phyloP scores from a whole-genome alignment of 2,888 invertebrate genomes.

The Chloromyia formosa region DNA sequence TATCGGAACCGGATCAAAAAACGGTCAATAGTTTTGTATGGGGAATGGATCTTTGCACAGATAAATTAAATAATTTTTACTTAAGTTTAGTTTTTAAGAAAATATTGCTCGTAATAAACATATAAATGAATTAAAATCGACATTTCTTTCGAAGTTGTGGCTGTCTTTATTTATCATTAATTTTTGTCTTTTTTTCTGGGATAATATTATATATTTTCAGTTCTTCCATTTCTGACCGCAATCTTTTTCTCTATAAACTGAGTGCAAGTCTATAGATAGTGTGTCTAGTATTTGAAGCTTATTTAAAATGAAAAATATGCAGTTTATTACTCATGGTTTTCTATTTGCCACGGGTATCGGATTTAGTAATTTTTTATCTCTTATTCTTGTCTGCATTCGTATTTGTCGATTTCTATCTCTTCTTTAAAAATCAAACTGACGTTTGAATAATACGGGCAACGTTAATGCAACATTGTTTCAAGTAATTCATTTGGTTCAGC shows the following conservation, averaged over 20 bases:
- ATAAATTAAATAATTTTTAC: too few species aligned
- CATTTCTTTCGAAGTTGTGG: slow-evolving; percentile 14
- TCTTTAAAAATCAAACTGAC: too few species aligned
- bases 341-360: slow-evolving; percentile 6
- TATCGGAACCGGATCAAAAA: too few species aligned
- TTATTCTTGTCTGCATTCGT: slow-evolving; percentile 33
- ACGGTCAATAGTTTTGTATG: too few species aligned
- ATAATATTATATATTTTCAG: slow-evolving; percentile 18
- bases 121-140: slow-evolving; percentile 25
- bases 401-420: neutral
- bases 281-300: neutral
- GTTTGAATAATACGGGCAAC: neutral
- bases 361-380: slow-evolving; percentile 35
- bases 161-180: slow-evolving; percentile 18
- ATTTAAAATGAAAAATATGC: neutral
- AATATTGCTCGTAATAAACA: slow-evolving; percentile 35
- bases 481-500: slow-evolving; percentile 21
- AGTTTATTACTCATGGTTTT: slow-evolving; percentile 26
- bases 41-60: too few species aligned
- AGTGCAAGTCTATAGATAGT: slow-evolving; percentile 15
- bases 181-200: slow-evolving; percentile 20
- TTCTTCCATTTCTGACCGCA: slow-evolving; percentile 8
- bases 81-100: neutral
- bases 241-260: too few species aligned
- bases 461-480: neutral